Evolutionary conservation across 2,888 invertebrate genomes (phyloP).

Genomic region (Lordiphosa fenestrarum): DNA sequence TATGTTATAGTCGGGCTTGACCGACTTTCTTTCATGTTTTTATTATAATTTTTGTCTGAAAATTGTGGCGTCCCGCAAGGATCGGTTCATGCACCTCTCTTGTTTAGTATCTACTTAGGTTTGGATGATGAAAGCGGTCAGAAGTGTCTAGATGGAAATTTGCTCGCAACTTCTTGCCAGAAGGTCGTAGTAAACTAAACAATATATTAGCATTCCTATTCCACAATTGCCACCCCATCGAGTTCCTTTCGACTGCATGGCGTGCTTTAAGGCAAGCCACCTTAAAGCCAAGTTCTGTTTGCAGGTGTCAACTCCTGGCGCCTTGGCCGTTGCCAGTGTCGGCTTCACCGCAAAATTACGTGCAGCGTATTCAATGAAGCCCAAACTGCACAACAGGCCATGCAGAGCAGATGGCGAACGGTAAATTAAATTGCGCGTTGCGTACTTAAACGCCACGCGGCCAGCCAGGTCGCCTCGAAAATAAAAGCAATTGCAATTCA

Average conservation of each 20-base stretch:
- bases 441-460: conserved; percentile 57
- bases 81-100: too few species aligned
- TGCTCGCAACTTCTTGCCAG: too few species aligned
- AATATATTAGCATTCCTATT: too few species aligned
- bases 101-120: too few species aligned
- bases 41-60: too few species aligned
- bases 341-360: conserved; percentile 68
- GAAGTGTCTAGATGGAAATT: too few species aligned
- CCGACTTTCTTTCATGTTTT: too few species aligned
- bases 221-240: too few species aligned
- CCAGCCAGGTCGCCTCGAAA: conserved; percentile 38
- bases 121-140: too few species aligned
- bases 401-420: conserved; percentile 33
- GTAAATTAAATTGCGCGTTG: conserved; percentile 69
- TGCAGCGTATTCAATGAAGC: conserved; percentile 35
- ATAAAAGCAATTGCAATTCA: conserved; percentile 60
- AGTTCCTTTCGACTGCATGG: neutral
- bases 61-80: too few species aligned
- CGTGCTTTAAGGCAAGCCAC: conserved; percentile 7
- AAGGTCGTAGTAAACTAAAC: too few species aligned
- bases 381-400: neutral
- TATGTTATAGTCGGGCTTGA: too few species aligned
- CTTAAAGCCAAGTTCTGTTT: conserved; percentile 14
- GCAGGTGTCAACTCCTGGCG: conserved; percentile 9
- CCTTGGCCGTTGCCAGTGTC: conserved; percentile 21